These are phyloP conservation scores for Pteropus rufus DNA, from an alignment of 2,797 vertebrate species.

Conservation along the genomic window DNA sequence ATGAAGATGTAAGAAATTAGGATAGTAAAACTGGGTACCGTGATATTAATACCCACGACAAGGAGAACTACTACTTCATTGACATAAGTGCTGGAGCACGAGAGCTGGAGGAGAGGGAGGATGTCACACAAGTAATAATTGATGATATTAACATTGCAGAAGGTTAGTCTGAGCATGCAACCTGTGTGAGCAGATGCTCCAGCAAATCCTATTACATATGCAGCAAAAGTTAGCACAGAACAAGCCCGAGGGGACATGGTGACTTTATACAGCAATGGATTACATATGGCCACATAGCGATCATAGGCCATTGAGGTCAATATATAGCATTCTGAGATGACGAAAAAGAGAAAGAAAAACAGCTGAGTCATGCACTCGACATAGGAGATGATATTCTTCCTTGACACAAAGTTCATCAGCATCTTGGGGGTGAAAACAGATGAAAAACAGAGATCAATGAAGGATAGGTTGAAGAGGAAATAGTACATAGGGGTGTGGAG, in stretches of 20 bases:
- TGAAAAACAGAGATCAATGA: conserved; percentile 50
- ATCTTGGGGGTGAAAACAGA: conserved; percentile 64
- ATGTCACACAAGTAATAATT: conserved; percentile 68
- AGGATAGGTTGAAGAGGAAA: conserved; percentile 53
- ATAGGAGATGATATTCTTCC: conserved; percentile 42
- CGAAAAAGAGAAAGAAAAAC: conserved; percentile 62
- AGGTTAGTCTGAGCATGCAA: conserved; percentile 54
- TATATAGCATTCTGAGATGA: conserved; percentile 64
- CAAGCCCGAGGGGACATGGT: conserved; percentile 29
- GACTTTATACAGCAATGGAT: conserved; percentile 31
- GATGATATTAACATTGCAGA: conserved; percentile 44
- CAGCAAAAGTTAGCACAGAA: background rate
- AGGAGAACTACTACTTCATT: conserved; percentile 42
- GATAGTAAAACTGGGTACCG: conserved; percentile 44
- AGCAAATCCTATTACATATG: conserved; percentile 28
- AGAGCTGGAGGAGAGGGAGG: conserved; percentile 57
- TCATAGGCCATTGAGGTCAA: conserved; percentile 60
- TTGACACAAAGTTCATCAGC: conserved; percentile 51
- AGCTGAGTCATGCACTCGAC: conserved; percentile 42
- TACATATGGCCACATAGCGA: conserved; percentile 52
- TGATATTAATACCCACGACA: conserved; percentile 56
- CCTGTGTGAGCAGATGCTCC: conserved; percentile 50
- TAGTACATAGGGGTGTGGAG: conserved; percentile 65
- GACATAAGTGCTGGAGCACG: conserved; percentile 58
- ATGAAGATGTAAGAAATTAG: conserved; percentile 45